phyloP scores from a whole-genome alignment of 2,888 invertebrate species.

The Steromphala cineraria region DNA sequence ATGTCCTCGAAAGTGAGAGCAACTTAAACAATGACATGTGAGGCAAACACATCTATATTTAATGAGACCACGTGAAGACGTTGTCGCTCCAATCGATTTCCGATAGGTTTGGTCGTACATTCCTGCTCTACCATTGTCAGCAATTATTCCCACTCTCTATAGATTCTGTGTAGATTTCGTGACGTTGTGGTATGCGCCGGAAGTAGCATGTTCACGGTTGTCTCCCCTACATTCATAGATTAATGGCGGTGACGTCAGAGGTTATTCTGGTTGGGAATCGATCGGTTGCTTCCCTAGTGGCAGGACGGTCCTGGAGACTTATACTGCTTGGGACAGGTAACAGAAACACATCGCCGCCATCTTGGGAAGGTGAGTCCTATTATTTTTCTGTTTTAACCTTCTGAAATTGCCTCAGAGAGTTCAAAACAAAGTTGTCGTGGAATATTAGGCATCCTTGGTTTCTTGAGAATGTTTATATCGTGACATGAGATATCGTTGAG shows the following conservation, averaged over 20 bases:
- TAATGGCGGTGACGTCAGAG: not conserved
- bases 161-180: not conserved
- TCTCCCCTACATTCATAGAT: slow-evolving; percentile 2
- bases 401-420: too few relatives aligned
- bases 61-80: not conserved
- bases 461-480: too few relatives aligned
- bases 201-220: not conserved
- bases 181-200: slow-evolving; percentile 3
- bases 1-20: not conserved
- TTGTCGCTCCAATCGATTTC: not conserved
- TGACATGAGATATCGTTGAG: too few relatives aligned
- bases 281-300: not conserved
- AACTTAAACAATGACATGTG: not conserved
- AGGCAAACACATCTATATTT: slow-evolving; percentile 4
- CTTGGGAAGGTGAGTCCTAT: not conserved
- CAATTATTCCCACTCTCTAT: not conserved
- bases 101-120: not conserved
- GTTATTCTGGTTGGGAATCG: not conserved
- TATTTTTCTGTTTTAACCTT: too few relatives aligned
- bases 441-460: too few relatives aligned
- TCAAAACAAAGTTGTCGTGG: too few relatives aligned
- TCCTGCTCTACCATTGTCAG: not conserved
- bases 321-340: not conserved
- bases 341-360: not conserved
- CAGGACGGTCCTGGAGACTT: not conserved